phyloP scores from a whole-genome alignment of 2,888 invertebrate genomes.

The Nezara viridula region DNA sequence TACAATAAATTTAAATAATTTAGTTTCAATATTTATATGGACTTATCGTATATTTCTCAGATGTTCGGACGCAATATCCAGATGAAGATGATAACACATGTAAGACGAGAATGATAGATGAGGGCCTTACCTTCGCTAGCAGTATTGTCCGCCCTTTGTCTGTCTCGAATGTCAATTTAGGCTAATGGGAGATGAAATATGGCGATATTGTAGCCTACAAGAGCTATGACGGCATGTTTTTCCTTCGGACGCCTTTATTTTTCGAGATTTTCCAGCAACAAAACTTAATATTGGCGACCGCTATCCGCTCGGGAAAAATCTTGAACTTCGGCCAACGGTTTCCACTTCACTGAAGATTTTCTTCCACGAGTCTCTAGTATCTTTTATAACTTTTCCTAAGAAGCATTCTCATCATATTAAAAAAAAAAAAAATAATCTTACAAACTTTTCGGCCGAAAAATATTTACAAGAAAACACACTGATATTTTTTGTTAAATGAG shows the following conservation, averaged over 20 bases:
- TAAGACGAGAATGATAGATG: neutral
- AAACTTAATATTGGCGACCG: slow-evolving; percentile 21
- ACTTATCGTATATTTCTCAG: too few relatives aligned
- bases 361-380: neutral
- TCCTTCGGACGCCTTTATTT: neutral
- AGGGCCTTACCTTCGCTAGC: neutral
- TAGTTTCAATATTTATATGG: too few relatives aligned
- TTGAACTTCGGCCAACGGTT: neutral
- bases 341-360: slow-evolving; percentile 1
- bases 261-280: neutral
- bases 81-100: neutral
- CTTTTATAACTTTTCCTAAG: neutral
- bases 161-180: slow-evolving; percentile 21
- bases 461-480: too few relatives aligned
- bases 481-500: too few relatives aligned
- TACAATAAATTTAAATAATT: too few relatives aligned
- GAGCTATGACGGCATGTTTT: neutral
- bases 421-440: neutral
- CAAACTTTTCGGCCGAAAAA: neutral
- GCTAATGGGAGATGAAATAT: slow-evolving; percentile 16
- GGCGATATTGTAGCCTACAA: neutral
- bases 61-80: neutral
- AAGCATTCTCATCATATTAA: neutral
- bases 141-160: neutral
- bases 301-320: neutral